phyloP scores from a whole-genome alignment of 2,888 invertebrate species.

The Aquatica leii region DNA sequence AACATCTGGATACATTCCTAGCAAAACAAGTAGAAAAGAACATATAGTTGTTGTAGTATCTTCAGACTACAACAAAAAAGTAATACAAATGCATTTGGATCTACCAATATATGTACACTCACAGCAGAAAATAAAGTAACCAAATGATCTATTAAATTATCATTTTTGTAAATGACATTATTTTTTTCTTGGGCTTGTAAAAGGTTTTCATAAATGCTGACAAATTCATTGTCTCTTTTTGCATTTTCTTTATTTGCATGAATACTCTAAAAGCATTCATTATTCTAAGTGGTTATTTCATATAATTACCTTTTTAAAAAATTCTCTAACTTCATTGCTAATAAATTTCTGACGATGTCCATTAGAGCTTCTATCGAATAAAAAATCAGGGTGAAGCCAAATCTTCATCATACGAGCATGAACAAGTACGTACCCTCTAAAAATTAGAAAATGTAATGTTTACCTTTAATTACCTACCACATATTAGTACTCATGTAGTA shows the following conservation, averaged over 20 bases:
- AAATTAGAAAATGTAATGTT: background rate
- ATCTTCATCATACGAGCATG: slow-evolving; percentile 21
- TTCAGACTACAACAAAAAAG: slow-evolving; percentile 44
- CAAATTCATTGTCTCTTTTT: background rate
- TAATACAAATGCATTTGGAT: too few relatives aligned
- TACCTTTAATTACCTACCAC: background rate
- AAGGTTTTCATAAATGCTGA: background rate
- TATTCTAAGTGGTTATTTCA: too few relatives aligned
- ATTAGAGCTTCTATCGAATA: slow-evolving; percentile 8
- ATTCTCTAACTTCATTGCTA: background rate
- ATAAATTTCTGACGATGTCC: slow-evolving; percentile 8
- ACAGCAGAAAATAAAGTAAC: slow-evolving; percentile 46
- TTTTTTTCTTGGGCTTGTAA: background rate
- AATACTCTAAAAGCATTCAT: too few relatives aligned
- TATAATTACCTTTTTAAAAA: background rate
- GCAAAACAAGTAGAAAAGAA: slow-evolving; percentile 45
- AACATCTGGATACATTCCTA: slow-evolving; percentile 55
- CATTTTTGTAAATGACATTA: background rate
- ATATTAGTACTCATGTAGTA: background rate
- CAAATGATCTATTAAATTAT: background rate
- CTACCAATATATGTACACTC: background rate
- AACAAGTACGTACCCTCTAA: slow-evolving; percentile 18
- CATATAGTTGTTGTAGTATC: slow-evolving; percentile 48
- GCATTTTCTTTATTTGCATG: too few relatives aligned
- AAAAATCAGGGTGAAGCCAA: slow-evolving; percentile 30